Evolutionary conservation across 1,140 invertebrate genomes (phyloP), one percentile per base, ranked within the genome.

Genomic region (Lysiphlebus fabarum): DNA sequence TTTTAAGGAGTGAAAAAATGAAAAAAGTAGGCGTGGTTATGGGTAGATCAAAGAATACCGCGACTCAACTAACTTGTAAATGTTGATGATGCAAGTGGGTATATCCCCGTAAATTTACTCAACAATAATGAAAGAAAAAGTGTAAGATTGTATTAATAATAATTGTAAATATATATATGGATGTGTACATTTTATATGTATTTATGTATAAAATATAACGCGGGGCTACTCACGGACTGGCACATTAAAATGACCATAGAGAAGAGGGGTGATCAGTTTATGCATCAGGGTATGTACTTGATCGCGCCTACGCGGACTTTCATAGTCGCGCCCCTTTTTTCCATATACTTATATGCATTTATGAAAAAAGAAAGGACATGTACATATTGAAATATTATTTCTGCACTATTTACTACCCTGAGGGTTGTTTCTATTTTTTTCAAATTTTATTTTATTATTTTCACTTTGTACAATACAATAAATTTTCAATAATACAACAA

Each of bases 1-100:
- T 78, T 79, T 79, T 78, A 79, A 78, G 75, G 77, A 78, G 75
- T 75, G 75, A 78, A 79, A 79, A 78, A 79, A 79, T 75, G 73
- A 77, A 78, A 79, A 79, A 79, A 77, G 74, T 67, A 72, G 77
- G 76, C 76, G 76, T 76, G 74, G 75, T 65, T 59, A 73, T 44
- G 67, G 5, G 34, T 34, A 77, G 77, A 79, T 78, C 77, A 79
- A 79, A 79, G 74, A 66, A 60, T 67, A 71, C 77, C 77, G 17
- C 17, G 77, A 74, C 63, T 70, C 68, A 66, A 67, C 67, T 75
- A 68, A 37, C 49, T 48, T 34, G 51, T 34, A 48, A 1, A 26
- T 54, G 12, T 37, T 42, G 42, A 47, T 55, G 44, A 56, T 58
- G 53, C 14, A 47, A 59, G 51, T 9, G 44, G 47, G 50, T 53